Evolutionary conservation across 2,888 invertebrate species (phyloP).

Genomic region (Argyra leucocephala): DNA sequence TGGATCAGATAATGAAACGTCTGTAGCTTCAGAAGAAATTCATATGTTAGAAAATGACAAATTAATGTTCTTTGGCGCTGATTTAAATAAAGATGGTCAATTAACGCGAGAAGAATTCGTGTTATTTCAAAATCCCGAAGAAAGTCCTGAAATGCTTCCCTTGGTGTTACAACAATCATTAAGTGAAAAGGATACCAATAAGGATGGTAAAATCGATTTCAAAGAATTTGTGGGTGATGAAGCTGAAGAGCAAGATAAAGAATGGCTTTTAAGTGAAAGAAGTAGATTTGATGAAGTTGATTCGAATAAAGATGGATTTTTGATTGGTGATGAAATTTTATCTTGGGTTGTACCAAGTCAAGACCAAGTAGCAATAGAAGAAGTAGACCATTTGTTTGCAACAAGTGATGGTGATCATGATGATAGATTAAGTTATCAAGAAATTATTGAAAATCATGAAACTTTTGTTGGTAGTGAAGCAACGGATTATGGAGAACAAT

Average conservation of each 20-base stretch:
- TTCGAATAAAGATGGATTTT: slow-evolving; percentile 67
- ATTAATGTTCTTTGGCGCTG: slow-evolving; percentile 76
- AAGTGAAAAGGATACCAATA: slow-evolving; percentile 73
- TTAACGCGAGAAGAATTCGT: slow-evolving; percentile 71
- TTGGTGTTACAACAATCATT: slow-evolving; percentile 71
- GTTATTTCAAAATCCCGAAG: slow-evolving; percentile 88
- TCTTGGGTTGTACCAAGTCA: slow-evolving; percentile 88
- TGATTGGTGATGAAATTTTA: slow-evolving; percentile 69
- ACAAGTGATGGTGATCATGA: slow-evolving; percentile 80
- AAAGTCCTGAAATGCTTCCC: slow-evolving; percentile 77
- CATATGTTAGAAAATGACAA: slow-evolving; percentile 69
- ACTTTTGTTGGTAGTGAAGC: slow-evolving; percentile 89
- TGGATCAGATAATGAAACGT: slow-evolving; percentile 55
- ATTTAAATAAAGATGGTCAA: slow-evolving; percentile 67
- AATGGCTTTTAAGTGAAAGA: slow-evolving; percentile 62
- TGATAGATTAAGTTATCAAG: slow-evolving; percentile 64
- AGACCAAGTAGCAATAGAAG: slow-evolving; percentile 79
- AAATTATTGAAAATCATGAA: slow-evolving; percentile 75
- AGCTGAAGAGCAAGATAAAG: slow-evolving; percentile 59
- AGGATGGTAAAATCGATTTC: slow-evolving; percentile 76
- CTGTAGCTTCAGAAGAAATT: slow-evolving; percentile 46
- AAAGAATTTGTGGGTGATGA: slow-evolving; percentile 44
- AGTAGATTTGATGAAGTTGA: slow-evolving; percentile 83
- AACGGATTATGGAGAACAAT: slow-evolving; percentile 77
- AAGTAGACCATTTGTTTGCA: slow-evolving; percentile 81